Percentiles rank a stretch among this genome's conserved stretches.
phyloP scores from a whole-genome alignment of 2,797 vertebrate species.

The Rhinophrynus dorsalis region DNA sequence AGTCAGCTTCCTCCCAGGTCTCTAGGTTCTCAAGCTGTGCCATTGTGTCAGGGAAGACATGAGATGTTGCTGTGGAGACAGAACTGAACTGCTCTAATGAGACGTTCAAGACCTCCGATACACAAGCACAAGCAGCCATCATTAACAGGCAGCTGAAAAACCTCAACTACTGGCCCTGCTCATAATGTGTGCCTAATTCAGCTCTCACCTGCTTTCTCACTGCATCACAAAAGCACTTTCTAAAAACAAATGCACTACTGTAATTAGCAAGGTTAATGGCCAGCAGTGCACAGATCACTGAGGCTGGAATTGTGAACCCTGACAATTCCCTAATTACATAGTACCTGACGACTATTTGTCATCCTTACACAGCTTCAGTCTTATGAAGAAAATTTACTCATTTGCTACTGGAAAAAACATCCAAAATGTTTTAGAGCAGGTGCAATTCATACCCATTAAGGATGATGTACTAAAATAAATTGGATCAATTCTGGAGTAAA shows the following conservation, averaged over 20 bases:
- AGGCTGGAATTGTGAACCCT: conserved; percentile 30
- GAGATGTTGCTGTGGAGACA: conserved; percentile 51
- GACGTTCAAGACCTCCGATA: conserved; percentile 45
- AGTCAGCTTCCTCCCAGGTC: conserved; percentile 43
- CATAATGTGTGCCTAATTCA: conserved; percentile 42
- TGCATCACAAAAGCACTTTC: conserved; percentile 31
- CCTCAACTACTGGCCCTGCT: conserved; percentile 33
- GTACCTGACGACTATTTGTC: conserved; percentile 31
- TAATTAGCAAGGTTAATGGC: conserved; percentile 50
- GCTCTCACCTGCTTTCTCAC: conserved; percentile 42
- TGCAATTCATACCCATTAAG: no score
- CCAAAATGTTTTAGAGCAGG: no score
- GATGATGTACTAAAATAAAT: no score
- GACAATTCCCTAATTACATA: conserved; percentile 31
- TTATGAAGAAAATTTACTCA: conserved; percentile 17
- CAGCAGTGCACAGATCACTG: conserved; percentile 26
- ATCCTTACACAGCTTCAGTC: conserved; percentile 1
- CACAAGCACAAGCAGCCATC: conserved; percentile 40
- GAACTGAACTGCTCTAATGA: conserved; percentile 49
- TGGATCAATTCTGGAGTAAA: no score
- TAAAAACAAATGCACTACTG: conserved; percentile 35
- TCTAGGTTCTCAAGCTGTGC: conserved; percentile 48
- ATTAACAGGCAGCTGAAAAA: conserved; percentile 49
- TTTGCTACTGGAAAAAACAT: conserved; percentile 12
- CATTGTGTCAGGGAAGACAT: conserved; percentile 49